These are phyloP conservation scores for Pachyseris speciosa DNA, from an alignment of 64 coral and sea anemone genomes.

Conservation along the genomic window DNA sequence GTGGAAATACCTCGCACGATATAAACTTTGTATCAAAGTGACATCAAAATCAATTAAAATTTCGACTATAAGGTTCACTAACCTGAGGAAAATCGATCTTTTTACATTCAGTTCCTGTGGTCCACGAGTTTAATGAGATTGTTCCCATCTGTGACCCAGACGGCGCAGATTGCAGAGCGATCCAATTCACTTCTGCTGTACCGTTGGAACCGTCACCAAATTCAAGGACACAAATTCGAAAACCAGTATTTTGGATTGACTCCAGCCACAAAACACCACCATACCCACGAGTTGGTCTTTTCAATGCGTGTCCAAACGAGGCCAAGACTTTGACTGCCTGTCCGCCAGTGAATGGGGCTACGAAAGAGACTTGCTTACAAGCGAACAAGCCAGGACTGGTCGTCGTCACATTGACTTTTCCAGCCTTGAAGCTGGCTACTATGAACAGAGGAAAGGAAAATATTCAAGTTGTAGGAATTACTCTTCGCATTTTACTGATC, in stretches of 20 bases:
- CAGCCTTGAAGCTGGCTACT: slow-evolving; percentile 14
- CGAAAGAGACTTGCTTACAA: slow-evolving; percentile 39
- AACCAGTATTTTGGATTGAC: slow-evolving; percentile 8
- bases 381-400: slow-evolving; percentile 12
- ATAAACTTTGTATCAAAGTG: too few species aligned
- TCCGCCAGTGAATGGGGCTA: slow-evolving; percentile 4
- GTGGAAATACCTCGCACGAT: background rate
- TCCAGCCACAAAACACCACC: slow-evolving; percentile 55
- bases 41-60: background rate
- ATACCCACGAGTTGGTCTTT: slow-evolving; percentile 6
- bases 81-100: slow-evolving; percentile 20
- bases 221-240: slow-evolving; percentile 48
- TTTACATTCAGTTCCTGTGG: slow-evolving; percentile 51
- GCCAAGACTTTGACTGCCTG: slow-evolving; percentile 27
- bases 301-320: slow-evolving; percentile 23
- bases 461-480: background rate
- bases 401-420: too few species aligned
- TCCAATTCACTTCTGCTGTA: slow-evolving; percentile 48
- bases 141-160: background rate
- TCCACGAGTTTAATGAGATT: slow-evolving; percentile 16
- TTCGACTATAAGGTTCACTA: too few species aligned
- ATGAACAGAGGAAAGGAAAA: background rate
- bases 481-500: too few species aligned
- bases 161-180: slow-evolving; percentile 32
- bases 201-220: slow-evolving; percentile 42